Evolutionary conservation across 2,113 vertebrate species (phyloP).

Genomic region (Oncorhynchus kisutch): DNA sequence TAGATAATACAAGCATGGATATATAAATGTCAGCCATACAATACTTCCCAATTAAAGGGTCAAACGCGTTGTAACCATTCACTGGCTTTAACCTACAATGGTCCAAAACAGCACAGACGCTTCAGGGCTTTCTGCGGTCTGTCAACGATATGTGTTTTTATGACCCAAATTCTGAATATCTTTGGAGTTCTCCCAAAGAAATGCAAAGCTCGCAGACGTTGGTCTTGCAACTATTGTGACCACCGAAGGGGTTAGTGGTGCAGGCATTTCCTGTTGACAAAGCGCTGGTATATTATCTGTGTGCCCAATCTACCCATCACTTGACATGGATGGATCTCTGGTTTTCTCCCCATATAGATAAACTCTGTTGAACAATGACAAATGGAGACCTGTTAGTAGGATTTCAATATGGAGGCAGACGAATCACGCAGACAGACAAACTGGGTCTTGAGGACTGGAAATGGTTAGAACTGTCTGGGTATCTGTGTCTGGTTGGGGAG

Average conservation of each 20-base stretch:
- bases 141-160: conserved; percentile 5
- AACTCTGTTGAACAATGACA: conserved; percentile 32
- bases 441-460: conserved; percentile 1
- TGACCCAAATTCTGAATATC: not conserved
- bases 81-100: too few species aligned
- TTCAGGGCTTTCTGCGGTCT: conserved; percentile 6
- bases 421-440: too few species aligned
- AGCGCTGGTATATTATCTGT: conserved; percentile 4
- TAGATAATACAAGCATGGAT: conserved; percentile 56
- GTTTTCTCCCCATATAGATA: conserved; percentile 47
- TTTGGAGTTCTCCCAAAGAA: too few species aligned
- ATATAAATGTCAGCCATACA: conserved; percentile 46
- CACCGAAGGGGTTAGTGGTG: not conserved
- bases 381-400: not conserved
- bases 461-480: not conserved
- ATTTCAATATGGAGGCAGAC: too few species aligned
- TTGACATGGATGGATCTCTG: conserved; percentile 39
- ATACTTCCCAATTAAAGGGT: conserved; percentile 57
- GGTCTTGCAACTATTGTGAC: not conserved
- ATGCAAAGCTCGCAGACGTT: not conserved
- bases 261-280: conserved; percentile 1
- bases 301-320: conserved; percentile 7
- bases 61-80: not conserved
- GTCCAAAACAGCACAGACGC: conserved; percentile 17
- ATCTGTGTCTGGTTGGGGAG: not conserved